Evolutionary conservation across 2,888 invertebrate species (phyloP), one percentile per base, ranked within the genome.

Genomic region (Drosophila falleni): DNA sequence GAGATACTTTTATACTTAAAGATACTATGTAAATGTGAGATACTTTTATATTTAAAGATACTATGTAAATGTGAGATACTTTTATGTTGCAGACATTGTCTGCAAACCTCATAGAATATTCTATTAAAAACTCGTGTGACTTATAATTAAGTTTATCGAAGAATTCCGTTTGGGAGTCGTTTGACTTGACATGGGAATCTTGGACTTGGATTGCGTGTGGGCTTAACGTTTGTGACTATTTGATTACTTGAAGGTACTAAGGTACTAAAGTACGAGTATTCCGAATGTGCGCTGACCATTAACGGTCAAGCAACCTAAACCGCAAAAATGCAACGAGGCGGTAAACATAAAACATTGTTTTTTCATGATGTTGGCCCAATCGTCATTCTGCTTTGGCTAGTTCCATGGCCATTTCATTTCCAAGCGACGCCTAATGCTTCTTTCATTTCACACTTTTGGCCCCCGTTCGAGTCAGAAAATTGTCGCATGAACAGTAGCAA

Each of bases 301-400:
- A 53, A 53, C 54, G 54, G 50, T 29, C 13, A 6, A 33, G 55
- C 55, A 65, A 59, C 29, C 35, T 46, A 72, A 74, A 74, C 74
- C 68, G 60, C 74, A 73, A 56, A 60, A 73, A 74, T 67, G 72
- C 72, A 73, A 47, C 68, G 56, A 68, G 46, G 61, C 74, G 72
- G 72, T 68, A 58, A 74, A 74, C 68, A 73, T 73, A 74, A 74
- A 74, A 73, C 65, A 74, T 74, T 44, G 47, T 47, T 39, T 74
- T 74, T 55, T 46, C 74, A 53, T 13, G 46, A 51, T 61, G 74
- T 67, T 73, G 68, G 55, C 55, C 67, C 60, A 66, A 60, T 60
- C 68, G 74, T 67, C 31, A 66, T 60, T 33, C 16, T 42, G 59
- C 41, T 33, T 5, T 35, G 19, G 10, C 44, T 33, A n/a, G 33